phyloP scores from a whole-genome alignment of 2,888 invertebrate genomes.

The Eilema griseolum region DNA sequence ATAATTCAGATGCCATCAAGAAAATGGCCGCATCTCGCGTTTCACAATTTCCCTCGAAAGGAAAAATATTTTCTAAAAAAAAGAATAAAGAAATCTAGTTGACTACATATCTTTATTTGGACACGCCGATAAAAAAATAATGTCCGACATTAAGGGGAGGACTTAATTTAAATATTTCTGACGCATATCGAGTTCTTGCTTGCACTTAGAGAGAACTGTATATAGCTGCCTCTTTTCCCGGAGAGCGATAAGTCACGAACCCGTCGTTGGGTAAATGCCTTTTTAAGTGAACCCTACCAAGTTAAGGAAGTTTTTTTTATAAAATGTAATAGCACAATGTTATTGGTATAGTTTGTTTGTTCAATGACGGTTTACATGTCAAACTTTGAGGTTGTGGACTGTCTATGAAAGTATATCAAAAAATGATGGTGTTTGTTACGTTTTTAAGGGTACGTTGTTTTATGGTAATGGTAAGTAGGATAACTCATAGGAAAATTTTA shows the following conservation, averaged over 20 bases:
- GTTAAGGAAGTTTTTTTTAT: conserved; percentile 61
- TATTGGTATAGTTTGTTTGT: conserved; percentile 65
- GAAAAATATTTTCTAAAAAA: conserved; percentile 61
- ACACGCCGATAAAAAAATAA: conserved; percentile 84
- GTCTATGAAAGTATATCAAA: background rate
- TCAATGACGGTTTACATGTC: conserved; percentile 59
- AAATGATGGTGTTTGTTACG: conserved; percentile 14
- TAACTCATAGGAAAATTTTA: no score
- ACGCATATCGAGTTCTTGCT: conserved; percentile 59
- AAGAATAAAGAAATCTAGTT: conserved; percentile 49
- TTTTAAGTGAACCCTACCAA: conserved; percentile 79
- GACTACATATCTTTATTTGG: conserved; percentile 81
- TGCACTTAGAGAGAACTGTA: conserved; percentile 22
- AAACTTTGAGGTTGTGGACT: conserved; percentile 36
- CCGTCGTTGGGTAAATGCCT: conserved; percentile 74
- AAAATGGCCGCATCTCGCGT: conserved; percentile 41
- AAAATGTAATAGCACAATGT: conserved; percentile 60
- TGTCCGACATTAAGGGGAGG: conserved; percentile 81
- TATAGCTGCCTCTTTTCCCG: conserved; percentile 58
- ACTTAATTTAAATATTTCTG: conserved; percentile 85
- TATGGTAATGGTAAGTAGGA: no score
- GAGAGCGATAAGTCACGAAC: conserved; percentile 74
- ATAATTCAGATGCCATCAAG: conserved; percentile 44
- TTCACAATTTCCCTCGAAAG: conserved; percentile 49
- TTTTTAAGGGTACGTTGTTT: background rate